Conservation (phyloP, 2,888 invertebrate species). For the Hyppa rectilinea region DNA sequence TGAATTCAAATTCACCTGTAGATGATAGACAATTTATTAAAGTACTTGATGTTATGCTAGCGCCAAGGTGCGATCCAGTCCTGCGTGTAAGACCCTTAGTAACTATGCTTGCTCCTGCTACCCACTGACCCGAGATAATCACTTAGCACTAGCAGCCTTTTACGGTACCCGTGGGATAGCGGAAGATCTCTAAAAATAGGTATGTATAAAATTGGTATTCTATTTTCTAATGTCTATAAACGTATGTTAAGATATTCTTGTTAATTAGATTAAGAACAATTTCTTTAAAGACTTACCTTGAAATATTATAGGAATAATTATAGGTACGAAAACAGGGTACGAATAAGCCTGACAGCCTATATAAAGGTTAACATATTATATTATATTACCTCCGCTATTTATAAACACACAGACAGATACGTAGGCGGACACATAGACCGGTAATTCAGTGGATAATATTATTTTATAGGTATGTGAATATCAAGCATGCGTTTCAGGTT, state of each 20-base stretch:
- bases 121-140: constrained; percentile 57
- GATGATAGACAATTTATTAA: no score
- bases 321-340: no score
- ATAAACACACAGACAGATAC: background rate
- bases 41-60: no score
- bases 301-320: no score
- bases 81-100: constrained; percentile 20
- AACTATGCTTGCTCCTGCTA: constrained; percentile 39
- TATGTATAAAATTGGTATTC: background rate
- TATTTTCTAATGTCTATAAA: background rate
- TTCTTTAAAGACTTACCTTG: no score
- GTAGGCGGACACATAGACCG: background rate
- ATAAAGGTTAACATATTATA: constrained; percentile 1
- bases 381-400: background rate
- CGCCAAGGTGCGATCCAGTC: background rate
- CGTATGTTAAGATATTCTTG: background rate
- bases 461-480: background rate
- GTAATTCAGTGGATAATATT: background rate
- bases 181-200: constrained; percentile 18
- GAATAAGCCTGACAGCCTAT: no score
- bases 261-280: no score
- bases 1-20: no score
- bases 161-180: constrained; percentile 32
- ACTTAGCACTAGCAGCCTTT: constrained; percentile 47
- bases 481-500: no score